Evolutionary conservation across 2,113 vertebrate genomes (phyloP).

Genomic region (Lepidiolamprologus cunningtoni): DNA sequence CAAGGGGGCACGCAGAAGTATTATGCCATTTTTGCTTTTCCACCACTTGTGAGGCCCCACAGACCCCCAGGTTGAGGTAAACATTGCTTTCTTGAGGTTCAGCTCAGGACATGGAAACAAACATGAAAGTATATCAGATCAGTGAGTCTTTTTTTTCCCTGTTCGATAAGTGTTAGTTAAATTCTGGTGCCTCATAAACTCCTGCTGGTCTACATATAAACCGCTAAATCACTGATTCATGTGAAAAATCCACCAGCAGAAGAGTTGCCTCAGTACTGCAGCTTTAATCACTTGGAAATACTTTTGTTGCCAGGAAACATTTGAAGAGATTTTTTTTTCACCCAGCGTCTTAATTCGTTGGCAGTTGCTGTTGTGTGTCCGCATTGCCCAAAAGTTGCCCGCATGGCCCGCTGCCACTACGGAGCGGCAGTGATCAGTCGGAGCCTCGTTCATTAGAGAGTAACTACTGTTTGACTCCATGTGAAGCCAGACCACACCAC

Average conservation of each 20-base stretch:
- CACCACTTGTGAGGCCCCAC: not conserved
- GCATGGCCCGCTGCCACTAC: conserved; percentile 2
- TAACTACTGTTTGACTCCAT: conserved; percentile 34
- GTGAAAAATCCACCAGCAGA: not conserved
- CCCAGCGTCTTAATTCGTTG: conserved; percentile 37
- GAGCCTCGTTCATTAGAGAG: conserved; percentile 27
- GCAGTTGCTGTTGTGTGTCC: conserved; percentile 23
- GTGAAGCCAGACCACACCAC: not conserved
- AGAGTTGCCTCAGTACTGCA: conserved; percentile 26
- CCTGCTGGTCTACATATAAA: conserved; percentile 10
- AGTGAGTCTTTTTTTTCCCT: not conserved
- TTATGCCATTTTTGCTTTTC: not conserved
- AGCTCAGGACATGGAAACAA: not conserved
- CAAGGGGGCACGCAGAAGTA: not conserved
- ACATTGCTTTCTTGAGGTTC: not conserved
- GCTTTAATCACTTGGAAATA: conserved; percentile 66
- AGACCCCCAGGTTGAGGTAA: not conserved
- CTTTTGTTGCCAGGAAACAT: conserved; percentile 65
- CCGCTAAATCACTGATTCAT: conserved; percentile 34
- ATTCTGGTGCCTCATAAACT: conserved; percentile 28
- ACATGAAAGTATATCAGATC: not conserved
- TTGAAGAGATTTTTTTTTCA: conserved; percentile 45
- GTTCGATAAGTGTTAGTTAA: conserved; percentile 23
- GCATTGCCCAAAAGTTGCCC: conserved; percentile 28
- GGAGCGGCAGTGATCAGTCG: not conserved